Evolutionary conservation across 53 echinoderm and acorn worm genomes (phyloP), one percentile per base, ranked within the genome.

Genomic region (Crossaster papposus): DNA sequence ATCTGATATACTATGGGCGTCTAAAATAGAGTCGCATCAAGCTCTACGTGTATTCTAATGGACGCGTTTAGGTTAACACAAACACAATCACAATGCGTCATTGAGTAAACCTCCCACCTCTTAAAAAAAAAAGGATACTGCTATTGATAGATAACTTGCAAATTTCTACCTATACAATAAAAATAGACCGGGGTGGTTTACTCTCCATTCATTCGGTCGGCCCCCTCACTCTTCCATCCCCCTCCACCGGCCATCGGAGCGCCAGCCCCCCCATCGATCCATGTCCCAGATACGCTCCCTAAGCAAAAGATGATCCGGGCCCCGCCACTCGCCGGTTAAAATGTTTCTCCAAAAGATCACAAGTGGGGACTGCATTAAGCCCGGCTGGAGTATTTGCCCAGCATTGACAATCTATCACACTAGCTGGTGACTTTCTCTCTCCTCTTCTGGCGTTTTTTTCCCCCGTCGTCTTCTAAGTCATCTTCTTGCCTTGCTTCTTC

Each of bases 281-380:
- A 73, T 85, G 85, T 52, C 85, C 85, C 32, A 73, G 85, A 72
- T 53, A 54, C 54, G 54, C 72, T 34, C 85, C 22, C 85, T 85
- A 85, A 85, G 85, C 72, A 72, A 85, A 85, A 85, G 85, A 85
- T 85, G 53, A 85, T 85, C 85, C 85, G 32, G 85, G 71, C 36
- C 81, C 85, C 31, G 72, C 72, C 85, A 72, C 85, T 85, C 54
- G 31, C 9, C 85, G 85, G 85, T 85, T 85, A 85, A 85, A 85
- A 85, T 85, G 85, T 85, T 85, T 85, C 85, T 54, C 85, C 54
- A 85, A 85, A 85, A 85, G 44, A 72, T 85, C 85, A 85, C 85
- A 52, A 85, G 85, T 85, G 85, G 71, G 30, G 53, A 85, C 85
- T 85, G 73, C 85, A 85, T 85, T 85, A 85, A 85, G 85, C 73